phyloP scores from a whole-genome alignment of 2,113 vertebrate species.

The Heterotilapia buettikoferi region DNA sequence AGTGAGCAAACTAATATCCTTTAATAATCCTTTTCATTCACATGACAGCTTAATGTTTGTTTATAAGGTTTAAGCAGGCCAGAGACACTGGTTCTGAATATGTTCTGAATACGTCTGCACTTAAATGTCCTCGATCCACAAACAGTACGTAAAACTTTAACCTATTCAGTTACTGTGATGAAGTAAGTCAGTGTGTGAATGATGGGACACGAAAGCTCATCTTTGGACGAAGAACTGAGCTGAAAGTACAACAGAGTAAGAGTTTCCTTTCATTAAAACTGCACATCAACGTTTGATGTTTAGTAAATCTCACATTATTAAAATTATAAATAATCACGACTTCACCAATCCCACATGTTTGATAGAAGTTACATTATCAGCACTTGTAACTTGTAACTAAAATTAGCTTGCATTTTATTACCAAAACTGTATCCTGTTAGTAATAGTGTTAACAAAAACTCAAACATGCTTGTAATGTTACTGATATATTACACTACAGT shows the following conservation, averaged over 20 bases:
- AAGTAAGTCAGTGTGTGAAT: not conserved
- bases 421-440: not conserved
- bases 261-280: not conserved
- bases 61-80: not conserved
- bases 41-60: accelerated
- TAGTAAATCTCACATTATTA: accelerated
- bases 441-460: not conserved
- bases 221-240: not conserved
- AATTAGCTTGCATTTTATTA: not conserved
- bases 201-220: not conserved
- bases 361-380: accelerated
- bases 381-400: too few species aligned
- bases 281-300: accelerated
- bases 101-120: accelerated
- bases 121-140: not conserved
- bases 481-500: not conserved
- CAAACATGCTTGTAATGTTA: not conserved
- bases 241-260: not conserved
- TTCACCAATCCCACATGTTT: not conserved
- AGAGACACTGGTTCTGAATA: accelerated
- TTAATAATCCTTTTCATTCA: accelerated
- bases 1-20: not conserved
- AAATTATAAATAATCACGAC: accelerated
- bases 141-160: accelerated
- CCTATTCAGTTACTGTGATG: not conserved